Evolutionary conservation across 2,113 vertebrate genomes (phyloP), one percentile per base, ranked within the genome.

Genomic region (Corythornis cristatus): DNA sequence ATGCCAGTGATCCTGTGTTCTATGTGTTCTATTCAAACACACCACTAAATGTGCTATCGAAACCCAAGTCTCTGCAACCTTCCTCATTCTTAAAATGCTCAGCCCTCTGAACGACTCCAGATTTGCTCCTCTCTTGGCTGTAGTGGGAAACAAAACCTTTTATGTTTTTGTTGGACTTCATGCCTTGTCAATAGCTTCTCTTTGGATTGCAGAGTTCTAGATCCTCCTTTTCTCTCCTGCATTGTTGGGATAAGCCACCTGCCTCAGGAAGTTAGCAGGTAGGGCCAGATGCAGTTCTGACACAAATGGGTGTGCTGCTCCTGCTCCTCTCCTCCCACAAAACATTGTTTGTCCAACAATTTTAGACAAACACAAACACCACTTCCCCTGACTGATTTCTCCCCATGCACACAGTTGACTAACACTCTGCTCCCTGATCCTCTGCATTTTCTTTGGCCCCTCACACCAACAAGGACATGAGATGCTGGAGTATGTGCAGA

Each of bases 61-160:
- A 92, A 66, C 11, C 8, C 1, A 5, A 19, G 18, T 28, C 8
- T 46, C 40, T 81, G 22, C 54, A 37, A 13, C 22, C 19, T 45
- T 37, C 42, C 14, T 71, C 25, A 42, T 76, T 83, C 71, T 58
- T 40, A 73, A 92, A 83, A 22, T 21, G 22, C 13, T 67, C 74
- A 70, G 43, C 28, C 56, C 20, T 5, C 75, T 56, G 42, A 51
- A 43, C 51, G 43, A 23, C 26, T 91, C 64, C 60, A 74, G 37
- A 71, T 77, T 83, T 89, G 11, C 51, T 73, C 22, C 82, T 86
- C 85, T 83, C 62, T 78, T 90, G 70, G 58, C 86, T 85, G 85
- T 56, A 76, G 14, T 53, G 46, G 85, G 56, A 89, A 85, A 48
- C 28, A 61, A 90, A 79, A 21, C 6, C 4, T 87, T 57, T 72